phyloP scores from a whole-genome alignment of 2,113 vertebrate species.

The Pseudopipra pipra region DNA sequence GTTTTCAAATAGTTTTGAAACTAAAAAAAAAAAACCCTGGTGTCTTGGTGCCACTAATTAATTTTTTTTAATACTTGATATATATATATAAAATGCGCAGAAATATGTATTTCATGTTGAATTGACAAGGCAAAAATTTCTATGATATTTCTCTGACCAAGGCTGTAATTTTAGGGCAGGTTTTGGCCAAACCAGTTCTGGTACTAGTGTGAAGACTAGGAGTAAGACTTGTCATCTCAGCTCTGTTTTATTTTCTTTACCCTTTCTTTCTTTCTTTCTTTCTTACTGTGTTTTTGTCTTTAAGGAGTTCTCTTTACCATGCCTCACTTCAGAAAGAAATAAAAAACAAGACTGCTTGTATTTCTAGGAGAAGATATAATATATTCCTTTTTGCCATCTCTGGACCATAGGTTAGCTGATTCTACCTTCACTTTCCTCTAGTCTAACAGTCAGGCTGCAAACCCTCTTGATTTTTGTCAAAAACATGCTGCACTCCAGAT shows the following conservation, averaged over 20 bases:
- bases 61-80: neutral
- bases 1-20: neutral
- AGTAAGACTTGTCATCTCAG: neutral
- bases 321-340: neutral
- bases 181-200: neutral
- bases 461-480: neutral
- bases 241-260: neutral
- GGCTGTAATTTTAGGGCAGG: neutral
- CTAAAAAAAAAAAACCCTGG: neutral
- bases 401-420: neutral
- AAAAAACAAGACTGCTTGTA: neutral
- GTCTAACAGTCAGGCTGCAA: neutral
- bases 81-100: neutral
- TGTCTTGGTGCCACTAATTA: neutral
- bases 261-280: neutral
- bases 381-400: neutral
- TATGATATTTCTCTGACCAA: neutral
- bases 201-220: neutral
- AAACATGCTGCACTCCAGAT: accelerated
- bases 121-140: neutral
- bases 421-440: neutral
- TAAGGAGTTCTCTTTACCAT: neutral
- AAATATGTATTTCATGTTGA: neutral
- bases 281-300: neutral
- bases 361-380: neutral